Percentiles rank a stretch among this genome's conserved stretches.
Evolutionary conservation across 2,888 invertebrate genomes (phyloP).

Genomic region (Melanchra persicariae): DNA sequence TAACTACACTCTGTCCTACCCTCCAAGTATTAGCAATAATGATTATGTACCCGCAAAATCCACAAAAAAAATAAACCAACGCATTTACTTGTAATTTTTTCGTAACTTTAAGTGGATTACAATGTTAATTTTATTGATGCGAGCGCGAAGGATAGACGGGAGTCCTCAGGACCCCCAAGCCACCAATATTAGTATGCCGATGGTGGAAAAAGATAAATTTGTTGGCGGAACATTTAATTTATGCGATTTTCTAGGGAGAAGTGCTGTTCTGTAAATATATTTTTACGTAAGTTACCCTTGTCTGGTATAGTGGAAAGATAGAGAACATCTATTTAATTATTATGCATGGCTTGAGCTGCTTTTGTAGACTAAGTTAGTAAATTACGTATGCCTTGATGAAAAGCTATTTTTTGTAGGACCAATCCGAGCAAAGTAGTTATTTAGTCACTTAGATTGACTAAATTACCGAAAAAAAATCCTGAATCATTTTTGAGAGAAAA

Average conservation of each 20-base stretch:
- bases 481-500: too few relatives aligned
- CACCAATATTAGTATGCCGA: slow-evolving; percentile 88
- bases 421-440: not conserved
- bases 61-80: slow-evolving; percentile 61
- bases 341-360: slow-evolving; percentile 33
- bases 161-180: slow-evolving; percentile 35
- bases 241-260: slow-evolving; percentile 82
- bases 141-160: slow-evolving; percentile 80
- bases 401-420: not conserved
- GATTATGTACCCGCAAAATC: slow-evolving; percentile 70
- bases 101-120: slow-evolving; percentile 88
- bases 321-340: slow-evolving; percentile 23
- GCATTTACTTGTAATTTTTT: slow-evolving; percentile 84
- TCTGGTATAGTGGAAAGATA: slow-evolving; percentile 30
- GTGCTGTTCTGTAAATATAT: slow-evolving; percentile 71
- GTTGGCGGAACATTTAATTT: slow-evolving; percentile 88
- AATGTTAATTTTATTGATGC: slow-evolving; percentile 90
- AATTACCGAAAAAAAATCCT: not conserved
- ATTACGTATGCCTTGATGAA: not conserved
- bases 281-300: slow-evolving; percentile 58
- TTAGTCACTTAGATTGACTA: not conserved
- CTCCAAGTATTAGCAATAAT: slow-evolving; percentile 52
- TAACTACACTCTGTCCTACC: slow-evolving; percentile 11
- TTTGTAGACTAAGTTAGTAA: slow-evolving; percentile 15
- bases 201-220: slow-evolving; percentile 89